Evolutionary conservation across 2,888 invertebrate genomes (phyloP).

Genomic region (Epinotia bilunana): DNA sequence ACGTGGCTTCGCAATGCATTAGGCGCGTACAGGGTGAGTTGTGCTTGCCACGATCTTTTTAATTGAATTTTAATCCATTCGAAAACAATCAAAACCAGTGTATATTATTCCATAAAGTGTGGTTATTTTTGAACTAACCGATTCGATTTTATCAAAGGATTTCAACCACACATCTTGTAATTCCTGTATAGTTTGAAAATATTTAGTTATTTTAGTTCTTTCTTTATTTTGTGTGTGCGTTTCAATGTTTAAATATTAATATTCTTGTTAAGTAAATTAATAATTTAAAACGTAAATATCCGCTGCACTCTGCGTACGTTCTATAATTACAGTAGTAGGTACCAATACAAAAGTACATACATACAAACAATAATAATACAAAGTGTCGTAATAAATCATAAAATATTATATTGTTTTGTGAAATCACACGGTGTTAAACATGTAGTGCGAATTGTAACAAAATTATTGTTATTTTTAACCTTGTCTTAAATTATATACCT

Average conservation of each 20-base stretch:
- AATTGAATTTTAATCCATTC: not conserved
- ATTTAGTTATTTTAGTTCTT: too few species aligned
- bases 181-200: not conserved
- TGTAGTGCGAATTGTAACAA: too few species aligned
- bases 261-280: too few species aligned
- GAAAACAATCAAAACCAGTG: not conserved
- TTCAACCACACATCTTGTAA: not conserved
- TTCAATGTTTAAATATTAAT: not conserved
- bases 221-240: not conserved
- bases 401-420: not conserved
- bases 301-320: not conserved
- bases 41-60: not conserved
- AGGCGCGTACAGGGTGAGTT: slow-evolving; percentile 51
- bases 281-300: not conserved
- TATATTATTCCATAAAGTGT: not conserved
- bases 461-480: not conserved
- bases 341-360: too few species aligned
- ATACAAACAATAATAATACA: too few species aligned
- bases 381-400: too few species aligned
- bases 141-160: not conserved
- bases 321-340: not conserved
- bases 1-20: slow-evolving; percentile 67
- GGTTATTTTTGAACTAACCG: not conserved
- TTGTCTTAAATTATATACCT: not conserved
- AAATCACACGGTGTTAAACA: not conserved